Conservation (phyloP, 2,797 vertebrate species). For the Hapalemur alaotrensis region DNA sequence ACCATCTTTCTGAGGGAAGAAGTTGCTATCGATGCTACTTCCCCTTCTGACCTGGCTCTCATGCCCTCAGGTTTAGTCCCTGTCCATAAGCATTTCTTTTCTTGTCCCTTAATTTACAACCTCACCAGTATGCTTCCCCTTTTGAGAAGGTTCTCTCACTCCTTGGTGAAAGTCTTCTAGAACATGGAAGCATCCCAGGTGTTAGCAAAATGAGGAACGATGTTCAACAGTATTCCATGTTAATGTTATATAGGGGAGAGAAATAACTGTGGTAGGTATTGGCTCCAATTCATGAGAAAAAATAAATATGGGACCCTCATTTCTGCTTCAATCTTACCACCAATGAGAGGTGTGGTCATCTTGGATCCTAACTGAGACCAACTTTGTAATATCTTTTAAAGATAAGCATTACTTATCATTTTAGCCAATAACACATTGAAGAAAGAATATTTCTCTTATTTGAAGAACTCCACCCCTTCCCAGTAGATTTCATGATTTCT, state of each 20-base stretch:
- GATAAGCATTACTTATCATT: neutral
- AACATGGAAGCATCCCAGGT: neutral
- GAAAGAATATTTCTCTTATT: neutral
- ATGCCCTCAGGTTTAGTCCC: neutral
- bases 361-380: neutral
- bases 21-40: neutral
- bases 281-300: neutral
- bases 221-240: neutral
- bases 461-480: neutral
- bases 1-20: neutral
- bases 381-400: neutral
- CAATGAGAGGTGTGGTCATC: neutral
- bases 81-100: neutral
- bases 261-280: neutral
- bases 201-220: neutral
- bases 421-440: neutral
- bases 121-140: neutral
- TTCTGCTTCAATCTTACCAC: neutral
- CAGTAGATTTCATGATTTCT: neutral
- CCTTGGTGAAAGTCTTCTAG: neutral
- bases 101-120: neutral
- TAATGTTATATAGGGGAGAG: neutral
- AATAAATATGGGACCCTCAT: neutral
- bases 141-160: neutral
- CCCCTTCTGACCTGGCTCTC: neutral